phyloP scores from a whole-genome alignment of 2,797 vertebrate genomes.

The Monodelphis domestica region DNA sequence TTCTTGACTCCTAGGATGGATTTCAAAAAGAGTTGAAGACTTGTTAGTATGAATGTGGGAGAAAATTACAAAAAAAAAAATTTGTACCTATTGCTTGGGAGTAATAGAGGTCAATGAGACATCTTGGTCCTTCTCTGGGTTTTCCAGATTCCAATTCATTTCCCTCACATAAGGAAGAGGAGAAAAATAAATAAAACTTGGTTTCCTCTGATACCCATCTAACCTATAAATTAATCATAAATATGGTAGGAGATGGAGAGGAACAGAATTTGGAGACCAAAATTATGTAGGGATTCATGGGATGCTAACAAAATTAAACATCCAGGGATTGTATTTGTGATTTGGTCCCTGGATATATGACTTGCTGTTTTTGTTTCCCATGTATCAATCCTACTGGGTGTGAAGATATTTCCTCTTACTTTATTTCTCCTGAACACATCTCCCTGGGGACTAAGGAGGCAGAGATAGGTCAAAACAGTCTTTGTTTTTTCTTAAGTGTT shows the following conservation, averaged over 20 bases:
- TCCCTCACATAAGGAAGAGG: background rate
- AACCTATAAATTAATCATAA: background rate
- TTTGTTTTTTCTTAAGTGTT: background rate
- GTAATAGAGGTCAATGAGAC: background rate
- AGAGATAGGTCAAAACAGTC: background rate
- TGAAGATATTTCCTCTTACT: background rate
- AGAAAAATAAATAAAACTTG: background rate
- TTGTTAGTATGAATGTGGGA: background rate
- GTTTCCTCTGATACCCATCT: background rate
- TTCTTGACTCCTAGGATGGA: background rate
- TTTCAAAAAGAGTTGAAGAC: background rate
- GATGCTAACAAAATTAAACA: background rate
- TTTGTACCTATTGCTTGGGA: background rate
- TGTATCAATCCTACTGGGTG: background rate
- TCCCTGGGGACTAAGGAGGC: conserved; percentile 5
- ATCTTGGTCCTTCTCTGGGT: background rate
- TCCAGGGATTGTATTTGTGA: background rate
- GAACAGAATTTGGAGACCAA: background rate
- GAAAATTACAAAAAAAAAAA: background rate
- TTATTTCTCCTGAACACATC: background rate
- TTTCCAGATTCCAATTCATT: background rate
- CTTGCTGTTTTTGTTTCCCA: background rate
- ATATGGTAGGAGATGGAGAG: background rate
- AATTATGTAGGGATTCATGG: background rate
- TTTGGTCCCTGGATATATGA: background rate